phyloP scores from a whole-genome alignment of 2,113 vertebrate species.

The Stegostoma tigrinum region DNA sequence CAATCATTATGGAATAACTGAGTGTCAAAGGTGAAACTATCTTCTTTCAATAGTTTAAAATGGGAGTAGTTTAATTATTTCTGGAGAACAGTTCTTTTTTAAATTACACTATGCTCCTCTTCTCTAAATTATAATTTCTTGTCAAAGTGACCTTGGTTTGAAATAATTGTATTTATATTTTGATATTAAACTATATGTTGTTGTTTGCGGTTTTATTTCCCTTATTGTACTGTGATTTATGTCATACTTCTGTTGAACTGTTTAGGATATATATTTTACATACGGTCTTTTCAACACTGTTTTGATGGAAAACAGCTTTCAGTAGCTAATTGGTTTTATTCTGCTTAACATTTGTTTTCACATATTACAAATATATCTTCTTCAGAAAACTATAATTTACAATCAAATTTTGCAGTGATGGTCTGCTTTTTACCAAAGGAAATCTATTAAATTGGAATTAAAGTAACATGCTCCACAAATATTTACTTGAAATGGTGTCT shows the following conservation, averaged over 20 bases:
- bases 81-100: neutral
- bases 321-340: conserved; percentile 9
- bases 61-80: neutral
- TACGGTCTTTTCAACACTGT: neutral
- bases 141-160: neutral
- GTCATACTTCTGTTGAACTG: neutral
- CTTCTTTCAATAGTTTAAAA: neutral
- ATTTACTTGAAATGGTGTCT: conserved; percentile 29
- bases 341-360: neutral
- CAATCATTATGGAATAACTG: neutral
- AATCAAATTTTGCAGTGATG: neutral
- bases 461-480: conserved; percentile 19
- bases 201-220: neutral
- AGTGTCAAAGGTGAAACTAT: neutral
- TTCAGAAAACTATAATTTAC: neutral
- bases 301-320: neutral
- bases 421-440: neutral
- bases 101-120: neutral
- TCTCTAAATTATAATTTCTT: neutral
- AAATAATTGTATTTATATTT: neutral
- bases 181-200: neutral
- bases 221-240: neutral
- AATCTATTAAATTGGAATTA: too few species aligned
- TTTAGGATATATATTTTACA: conserved; percentile 20
- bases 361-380: neutral